Evolutionary conservation across 2,888 invertebrate genomes (phyloP).

Genomic region (Stenchaetothrips biformis): DNA sequence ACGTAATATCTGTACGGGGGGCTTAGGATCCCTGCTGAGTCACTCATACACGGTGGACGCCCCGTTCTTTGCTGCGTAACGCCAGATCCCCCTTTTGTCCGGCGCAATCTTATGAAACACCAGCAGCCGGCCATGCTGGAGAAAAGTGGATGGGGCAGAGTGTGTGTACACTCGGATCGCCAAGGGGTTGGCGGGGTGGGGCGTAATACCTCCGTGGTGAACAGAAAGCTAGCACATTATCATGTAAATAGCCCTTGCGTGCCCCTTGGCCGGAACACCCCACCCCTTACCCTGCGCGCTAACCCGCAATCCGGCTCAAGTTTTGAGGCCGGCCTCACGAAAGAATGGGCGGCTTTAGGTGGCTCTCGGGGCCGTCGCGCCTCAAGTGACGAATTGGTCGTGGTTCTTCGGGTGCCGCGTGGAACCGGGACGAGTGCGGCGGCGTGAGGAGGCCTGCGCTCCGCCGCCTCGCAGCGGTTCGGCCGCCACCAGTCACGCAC

Average conservation of each 20-base stretch:
- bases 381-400: not conserved
- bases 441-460: not conserved
- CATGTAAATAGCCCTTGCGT: constrained; percentile 19
- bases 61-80: too few relatives aligned
- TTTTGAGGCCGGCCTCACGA: constrained; percentile 7
- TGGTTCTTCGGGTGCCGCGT: not conserved
- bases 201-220: constrained; percentile 18
- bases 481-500: not conserved
- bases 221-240: constrained; percentile 21
- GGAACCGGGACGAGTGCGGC: not conserved
- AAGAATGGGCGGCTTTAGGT: not conserved
- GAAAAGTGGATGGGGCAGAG: not conserved
- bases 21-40: too few relatives aligned
- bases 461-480: not conserved
- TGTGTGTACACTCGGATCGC: not conserved
- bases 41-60: too few relatives aligned
- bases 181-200: not conserved
- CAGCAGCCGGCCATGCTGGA: not conserved
- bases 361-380: not conserved
- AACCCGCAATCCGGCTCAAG: not conserved
- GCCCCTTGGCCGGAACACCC: not conserved
- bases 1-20: too few relatives aligned
- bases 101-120: constrained; percentile 14
- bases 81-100: not conserved
- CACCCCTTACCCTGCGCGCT: not conserved